Conservation (phyloP, 2,888 invertebrate species). For the Allygus modestus region DNA sequence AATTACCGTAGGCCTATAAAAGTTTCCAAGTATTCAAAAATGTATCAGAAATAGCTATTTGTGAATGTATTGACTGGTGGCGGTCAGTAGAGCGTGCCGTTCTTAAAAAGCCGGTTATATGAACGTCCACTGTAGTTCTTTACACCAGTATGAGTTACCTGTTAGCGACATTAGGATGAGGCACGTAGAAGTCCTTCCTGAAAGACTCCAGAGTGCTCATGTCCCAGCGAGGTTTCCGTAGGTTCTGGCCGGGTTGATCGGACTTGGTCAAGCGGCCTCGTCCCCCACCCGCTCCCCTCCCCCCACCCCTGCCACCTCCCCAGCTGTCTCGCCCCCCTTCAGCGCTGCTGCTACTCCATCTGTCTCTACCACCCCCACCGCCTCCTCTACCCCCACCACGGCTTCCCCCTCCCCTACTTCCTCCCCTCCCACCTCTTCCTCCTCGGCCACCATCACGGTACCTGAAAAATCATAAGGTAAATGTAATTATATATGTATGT, state of each 20-base stretch:
- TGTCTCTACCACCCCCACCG: constrained; percentile 68
- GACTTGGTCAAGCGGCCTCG: constrained; percentile 65
- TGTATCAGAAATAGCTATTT: no score
- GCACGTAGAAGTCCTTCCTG: constrained; percentile 95
- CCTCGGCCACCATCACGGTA: constrained; percentile 69
- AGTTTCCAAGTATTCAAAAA: no score
- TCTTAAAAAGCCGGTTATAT: no score
- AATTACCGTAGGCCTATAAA: no score
- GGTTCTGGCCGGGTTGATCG: constrained; percentile 72
- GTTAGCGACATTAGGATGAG: constrained; percentile 84
- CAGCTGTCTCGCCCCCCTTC: constrained; percentile 76
- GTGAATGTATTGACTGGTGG: no score
- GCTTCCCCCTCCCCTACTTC: constrained; percentile 71
- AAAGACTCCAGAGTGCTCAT: constrained; percentile 88
- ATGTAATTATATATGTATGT: background rate
- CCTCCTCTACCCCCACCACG: constrained; percentile 73
- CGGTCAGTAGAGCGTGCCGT: no score
- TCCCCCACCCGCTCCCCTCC: constrained; percentile 44
- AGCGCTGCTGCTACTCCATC: constrained; percentile 78
- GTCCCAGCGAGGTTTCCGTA: constrained; percentile 95
- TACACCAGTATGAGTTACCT: constrained; percentile 63
- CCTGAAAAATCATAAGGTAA: constrained; percentile 29
- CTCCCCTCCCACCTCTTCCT: constrained; percentile 67
- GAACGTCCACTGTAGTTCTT: no score
- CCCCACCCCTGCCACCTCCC: constrained; percentile 62